Evolutionary conservation across 2,888 invertebrate species (phyloP), one percentile per base, ranked within the genome.

Genomic region (Aleiodes testaceus): DNA sequence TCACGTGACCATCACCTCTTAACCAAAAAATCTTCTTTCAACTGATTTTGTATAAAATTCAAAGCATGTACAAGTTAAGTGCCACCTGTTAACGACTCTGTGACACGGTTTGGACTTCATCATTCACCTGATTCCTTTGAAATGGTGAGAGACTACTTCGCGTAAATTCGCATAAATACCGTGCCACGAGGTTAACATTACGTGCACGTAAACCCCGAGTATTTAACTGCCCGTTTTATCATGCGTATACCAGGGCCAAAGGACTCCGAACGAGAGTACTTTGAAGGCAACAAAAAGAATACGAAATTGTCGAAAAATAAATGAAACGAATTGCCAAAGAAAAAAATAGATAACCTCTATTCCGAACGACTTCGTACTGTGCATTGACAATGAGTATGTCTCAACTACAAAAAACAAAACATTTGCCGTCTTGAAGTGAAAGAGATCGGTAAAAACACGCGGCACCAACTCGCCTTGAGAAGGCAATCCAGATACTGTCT

Each of bases 121-220:
- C 75, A 75, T 77, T 78, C 75, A 75, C 75, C 75, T 72, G 74
- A 72, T 74, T 77, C 76, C 49, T 74, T 67, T 22, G 74, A 75
- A 79, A 78, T 72, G 66, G 66, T 66, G 65, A 69, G 73, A 65
- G 64, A 70, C 65, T 65, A 65, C 53, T 45, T 65, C 72, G 72
- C 66, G 69, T 68, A 71, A 77, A 80, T 79, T 79, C 78, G 76
- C 79, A 79, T 79, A 78, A 79, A 73, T 75, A 69, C 65, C 74
- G 70, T 72, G 74, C 73, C 72, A 76, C 73, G 73, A 74, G 74
- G 72, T 75, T 75, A 74, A 64, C 69, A 76, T 74, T 71, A 72
- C 76, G 49, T 66, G 73, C 74, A 76, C 74, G 70, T 74, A 73
- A 36, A 76, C 68, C 72, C 65, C 49, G 44, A 22, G 42, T 36